Conservation (phyloP, 2,888 invertebrate species). For the Carpatolechia fugitivella region DNA sequence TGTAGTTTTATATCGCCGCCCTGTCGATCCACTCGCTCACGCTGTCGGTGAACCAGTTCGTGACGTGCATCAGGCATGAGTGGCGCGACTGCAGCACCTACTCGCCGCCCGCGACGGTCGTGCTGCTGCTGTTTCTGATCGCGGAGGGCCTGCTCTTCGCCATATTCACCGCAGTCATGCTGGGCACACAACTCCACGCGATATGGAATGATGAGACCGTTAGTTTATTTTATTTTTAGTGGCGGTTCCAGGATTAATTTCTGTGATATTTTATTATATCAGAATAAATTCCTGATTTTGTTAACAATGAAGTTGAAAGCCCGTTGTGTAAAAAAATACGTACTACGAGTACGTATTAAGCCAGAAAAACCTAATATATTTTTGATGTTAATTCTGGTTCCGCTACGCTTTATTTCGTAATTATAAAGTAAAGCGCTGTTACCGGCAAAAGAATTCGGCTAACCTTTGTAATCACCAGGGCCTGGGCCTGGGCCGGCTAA, state of each 20-base stretch:
- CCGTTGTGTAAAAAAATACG: too few species aligned
- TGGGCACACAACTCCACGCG: constrained; percentile 96
- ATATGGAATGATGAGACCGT: constrained; percentile 99
- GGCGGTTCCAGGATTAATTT: too few species aligned
- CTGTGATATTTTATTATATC: too few species aligned
- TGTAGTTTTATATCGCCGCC: constrained; percentile 97
- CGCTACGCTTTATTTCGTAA: too few species aligned
- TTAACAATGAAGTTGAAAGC: too few species aligned
- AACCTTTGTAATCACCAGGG: too few species aligned
- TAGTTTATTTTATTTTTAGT: constrained; percentile 38
- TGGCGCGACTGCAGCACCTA: constrained; percentile 97
- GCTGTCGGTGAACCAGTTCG: constrained; percentile 95
- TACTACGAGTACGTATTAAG: too few species aligned
- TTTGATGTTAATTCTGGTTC: constrained; percentile 35
- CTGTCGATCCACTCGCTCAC: constrained; percentile 96
- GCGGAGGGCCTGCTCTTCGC: constrained; percentile 98
- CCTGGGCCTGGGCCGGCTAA: too few species aligned
- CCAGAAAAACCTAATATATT: neutral
- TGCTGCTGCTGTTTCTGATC: constrained; percentile 92
- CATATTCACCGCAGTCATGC: constrained; percentile 98
- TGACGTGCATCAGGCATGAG: constrained; percentile 94
- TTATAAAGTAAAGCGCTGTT: too few species aligned
- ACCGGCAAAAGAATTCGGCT: too few species aligned
- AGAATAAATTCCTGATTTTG: too few species aligned
- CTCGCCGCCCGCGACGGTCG: constrained; percentile 97